These are phyloP conservation scores for Ictalurus punctatus DNA, from an alignment of 2,113 vertebrate species.

Conservation along the genomic window DNA sequence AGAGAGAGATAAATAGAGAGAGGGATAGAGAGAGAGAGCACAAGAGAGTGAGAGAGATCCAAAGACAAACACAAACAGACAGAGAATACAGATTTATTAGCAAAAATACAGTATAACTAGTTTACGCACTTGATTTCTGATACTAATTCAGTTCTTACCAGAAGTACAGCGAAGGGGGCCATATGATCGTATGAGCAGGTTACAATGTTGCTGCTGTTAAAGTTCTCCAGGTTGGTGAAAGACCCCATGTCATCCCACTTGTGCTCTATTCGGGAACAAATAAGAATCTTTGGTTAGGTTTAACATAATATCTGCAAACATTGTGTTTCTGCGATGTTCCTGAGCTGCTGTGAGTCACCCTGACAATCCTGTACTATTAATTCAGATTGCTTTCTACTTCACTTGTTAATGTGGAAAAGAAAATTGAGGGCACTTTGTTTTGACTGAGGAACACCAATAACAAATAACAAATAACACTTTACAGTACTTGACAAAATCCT, in stretches of 20 bases:
- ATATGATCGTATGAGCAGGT: conserved; percentile 61
- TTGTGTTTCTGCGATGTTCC: too few species aligned
- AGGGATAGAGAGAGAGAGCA: not conserved
- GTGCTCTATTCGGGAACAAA: not conserved
- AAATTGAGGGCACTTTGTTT: too few species aligned
- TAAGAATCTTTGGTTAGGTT: not conserved
- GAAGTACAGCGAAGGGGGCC: conserved; percentile 66
- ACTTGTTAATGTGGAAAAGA: too few species aligned
- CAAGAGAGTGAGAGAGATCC: too few species aligned
- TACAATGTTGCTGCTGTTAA: not conserved
- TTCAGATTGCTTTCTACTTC: too few species aligned
- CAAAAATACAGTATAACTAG: not conserved
- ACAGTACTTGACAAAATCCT: not conserved
- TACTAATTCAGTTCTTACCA: conserved; percentile 53
- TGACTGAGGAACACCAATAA: not conserved
- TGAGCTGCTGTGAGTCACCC: too few species aligned
- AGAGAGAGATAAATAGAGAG: not conserved
- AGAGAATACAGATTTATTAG: not conserved
- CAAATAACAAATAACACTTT: not conserved
- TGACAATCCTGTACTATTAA: too few species aligned
- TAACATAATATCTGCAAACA: not conserved
- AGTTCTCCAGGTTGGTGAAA: not conserved
- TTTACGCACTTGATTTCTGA: conserved; percentile 23
- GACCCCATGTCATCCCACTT: not conserved
- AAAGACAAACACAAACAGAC: too few species aligned